Evolutionary conservation across 2,797 vertebrate genomes (phyloP).

Genomic region (Dallia pectoralis): DNA sequence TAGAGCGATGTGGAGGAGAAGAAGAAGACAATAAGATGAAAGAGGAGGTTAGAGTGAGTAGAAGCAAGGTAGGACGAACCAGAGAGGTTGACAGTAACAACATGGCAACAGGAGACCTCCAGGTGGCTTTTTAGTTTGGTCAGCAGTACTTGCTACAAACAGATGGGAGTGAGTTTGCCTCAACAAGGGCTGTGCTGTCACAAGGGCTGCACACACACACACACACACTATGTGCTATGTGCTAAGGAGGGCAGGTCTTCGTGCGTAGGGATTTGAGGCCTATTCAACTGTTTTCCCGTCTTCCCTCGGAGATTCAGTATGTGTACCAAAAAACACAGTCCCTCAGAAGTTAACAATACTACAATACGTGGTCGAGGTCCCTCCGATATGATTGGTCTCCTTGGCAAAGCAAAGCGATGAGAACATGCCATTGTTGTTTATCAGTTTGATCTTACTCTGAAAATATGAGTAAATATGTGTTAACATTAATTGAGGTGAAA

Average conservation of each 20-base stretch:
- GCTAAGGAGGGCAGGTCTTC: too few relatives aligned
- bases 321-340: too few relatives aligned
- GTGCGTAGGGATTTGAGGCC: conserved; percentile 27
- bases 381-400: too few relatives aligned
- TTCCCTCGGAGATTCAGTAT: conserved; percentile 50
- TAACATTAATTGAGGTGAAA: neutral
- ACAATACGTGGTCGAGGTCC: too few relatives aligned
- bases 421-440: too few relatives aligned
- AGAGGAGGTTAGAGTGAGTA: neutral
- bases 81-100: conserved; percentile 7
- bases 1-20: conserved; percentile 35
- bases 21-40: conserved; percentile 20
- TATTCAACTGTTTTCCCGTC: conserved; percentile 33
- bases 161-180: conserved; percentile 42
- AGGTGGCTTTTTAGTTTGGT: conserved; percentile 61
- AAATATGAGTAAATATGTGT: neutral
- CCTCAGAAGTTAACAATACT: too few relatives aligned
- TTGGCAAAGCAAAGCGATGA: too few relatives aligned
- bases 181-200: neutral
- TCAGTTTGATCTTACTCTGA: too few relatives aligned
- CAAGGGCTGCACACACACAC: conserved; percentile 15
- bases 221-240: neutral
- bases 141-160: conserved; percentile 47
- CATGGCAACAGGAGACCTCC: conserved; percentile 38
- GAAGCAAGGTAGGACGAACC: conserved; percentile 15